These are phyloP conservation scores for Rhinoraja longicauda DNA, from an alignment of 2,797 vertebrate genomes.

Conservation along the genomic window DNA sequence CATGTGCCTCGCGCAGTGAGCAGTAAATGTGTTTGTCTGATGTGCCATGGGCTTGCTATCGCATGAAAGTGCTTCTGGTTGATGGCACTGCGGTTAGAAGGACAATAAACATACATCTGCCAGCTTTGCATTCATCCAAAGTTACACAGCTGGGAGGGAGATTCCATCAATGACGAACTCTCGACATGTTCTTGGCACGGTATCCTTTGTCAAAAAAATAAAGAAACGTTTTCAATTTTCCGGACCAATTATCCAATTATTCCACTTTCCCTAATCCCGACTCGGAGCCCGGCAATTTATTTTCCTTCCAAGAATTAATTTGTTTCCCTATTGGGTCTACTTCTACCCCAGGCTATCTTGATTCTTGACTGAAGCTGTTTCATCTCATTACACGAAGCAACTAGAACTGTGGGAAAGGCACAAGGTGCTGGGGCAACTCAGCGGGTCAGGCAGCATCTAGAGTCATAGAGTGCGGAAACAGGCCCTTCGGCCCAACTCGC, in stretches of 20 bases:
- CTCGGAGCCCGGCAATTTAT: too few species aligned
- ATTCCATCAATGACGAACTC: not conserved
- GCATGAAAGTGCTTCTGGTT: not conserved
- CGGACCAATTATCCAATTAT: not conserved
- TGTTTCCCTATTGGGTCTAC: too few species aligned
- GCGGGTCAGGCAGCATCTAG: too few species aligned
- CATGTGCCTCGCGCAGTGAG: not conserved
- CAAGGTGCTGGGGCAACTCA: too few species aligned
- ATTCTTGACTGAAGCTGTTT: too few species aligned
- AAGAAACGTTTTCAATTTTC: not conserved
- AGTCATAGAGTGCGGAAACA: too few species aligned
- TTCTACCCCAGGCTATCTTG: too few species aligned
- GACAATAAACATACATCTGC: not conserved
- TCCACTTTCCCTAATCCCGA: too few species aligned
- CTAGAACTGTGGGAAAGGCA: too few species aligned
- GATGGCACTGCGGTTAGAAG: not conserved
- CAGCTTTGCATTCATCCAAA: not conserved
- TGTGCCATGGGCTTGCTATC: not conserved
- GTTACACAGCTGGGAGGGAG: not conserved
- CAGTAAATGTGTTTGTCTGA: not conserved
- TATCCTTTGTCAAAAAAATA: not conserved
- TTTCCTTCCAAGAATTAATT: too few species aligned
- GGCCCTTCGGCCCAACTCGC: too few species aligned
- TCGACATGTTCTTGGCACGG: not conserved
- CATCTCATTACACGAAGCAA: too few species aligned